Percentiles rank a stretch among this genome's conserved stretches.
These are phyloP conservation scores for Gobio occitaniae DNA, from an alignment of 2,797 vertebrate genomes.

Conservation along the genomic window DNA sequence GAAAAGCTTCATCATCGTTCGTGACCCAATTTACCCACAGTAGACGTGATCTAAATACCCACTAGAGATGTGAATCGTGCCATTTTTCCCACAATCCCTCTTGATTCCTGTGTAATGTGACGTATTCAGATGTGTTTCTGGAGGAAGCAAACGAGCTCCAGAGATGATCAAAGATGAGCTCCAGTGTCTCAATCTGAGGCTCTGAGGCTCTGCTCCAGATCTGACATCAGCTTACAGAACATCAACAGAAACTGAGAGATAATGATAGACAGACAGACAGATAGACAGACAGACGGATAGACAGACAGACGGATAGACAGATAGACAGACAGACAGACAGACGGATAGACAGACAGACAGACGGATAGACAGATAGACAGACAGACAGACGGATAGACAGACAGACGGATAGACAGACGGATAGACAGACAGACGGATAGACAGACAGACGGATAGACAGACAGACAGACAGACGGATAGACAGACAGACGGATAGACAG, in stretches of 20 bases:
- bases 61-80: slow-evolving; percentile 10
- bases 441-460: too few species aligned
- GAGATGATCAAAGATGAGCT: neutral
- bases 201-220: neutral
- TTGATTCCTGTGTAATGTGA: neutral
- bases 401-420: too few species aligned
- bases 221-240: neutral
- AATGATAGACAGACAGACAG: neutral
- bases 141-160: neutral
- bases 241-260: neutral
- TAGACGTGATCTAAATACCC: slow-evolving; percentile 1
- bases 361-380: fast-evolving
- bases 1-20: neutral
- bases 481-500: fast-evolving
- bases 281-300: fast-evolving
- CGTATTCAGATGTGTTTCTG: neutral
- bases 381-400: too few species aligned
- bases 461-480: too few species aligned
- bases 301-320: fast-evolving
- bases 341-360: fast-evolving
- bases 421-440: too few species aligned
- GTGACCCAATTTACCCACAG: neutral
- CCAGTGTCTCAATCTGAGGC: neutral
- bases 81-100: slow-evolving; percentile 6
- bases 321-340: too few species aligned